Conservation (phyloP, 2,797 vertebrate genomes). For the Adelosebastes latens region DNA sequence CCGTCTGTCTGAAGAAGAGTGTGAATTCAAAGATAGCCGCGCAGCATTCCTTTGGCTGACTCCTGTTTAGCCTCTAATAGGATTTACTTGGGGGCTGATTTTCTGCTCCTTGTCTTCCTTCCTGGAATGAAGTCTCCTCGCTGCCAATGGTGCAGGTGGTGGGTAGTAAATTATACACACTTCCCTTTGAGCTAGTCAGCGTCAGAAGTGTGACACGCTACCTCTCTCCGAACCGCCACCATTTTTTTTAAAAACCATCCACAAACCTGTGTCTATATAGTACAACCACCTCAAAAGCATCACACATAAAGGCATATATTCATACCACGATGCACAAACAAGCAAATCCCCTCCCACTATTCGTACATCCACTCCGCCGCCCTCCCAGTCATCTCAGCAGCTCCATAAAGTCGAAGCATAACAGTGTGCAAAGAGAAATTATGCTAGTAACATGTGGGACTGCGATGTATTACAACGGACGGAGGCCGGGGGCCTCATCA, state of each 20-base stretch:
- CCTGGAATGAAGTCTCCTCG: conserved; percentile 71
- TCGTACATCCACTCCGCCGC: conserved; percentile 42
- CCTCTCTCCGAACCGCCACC: conserved; percentile 18
- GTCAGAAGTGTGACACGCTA: conserved; percentile 33
- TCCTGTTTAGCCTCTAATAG: conserved; percentile 75
- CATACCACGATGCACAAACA: conserved; percentile 39
- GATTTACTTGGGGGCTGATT: conserved; percentile 74
- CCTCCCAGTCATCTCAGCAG: conserved; percentile 41
- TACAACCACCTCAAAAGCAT: conserved; percentile 12
- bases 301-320: conserved; percentile 20
- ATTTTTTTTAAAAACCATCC: conserved; percentile 5
- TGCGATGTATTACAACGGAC: conserved; percentile 43
- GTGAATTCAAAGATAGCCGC: conserved; percentile 46
- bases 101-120: conserved; percentile 64
- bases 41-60: conserved; percentile 58
- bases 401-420: conserved; percentile 55
- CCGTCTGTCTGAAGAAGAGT: conserved; percentile 37
- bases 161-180: conserved; percentile 80
- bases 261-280: neutral
- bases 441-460: conserved; percentile 38
- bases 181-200: conserved; percentile 68
- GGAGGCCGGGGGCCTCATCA: conserved; percentile 61
- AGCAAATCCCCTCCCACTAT: conserved; percentile 48
- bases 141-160: conserved; percentile 76
- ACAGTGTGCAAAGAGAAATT: conserved; percentile 61